These are phyloP conservation scores for Anastrepha obliqua DNA, from an alignment of 1,140 invertebrate species.

Conservation along the genomic window DNA sequence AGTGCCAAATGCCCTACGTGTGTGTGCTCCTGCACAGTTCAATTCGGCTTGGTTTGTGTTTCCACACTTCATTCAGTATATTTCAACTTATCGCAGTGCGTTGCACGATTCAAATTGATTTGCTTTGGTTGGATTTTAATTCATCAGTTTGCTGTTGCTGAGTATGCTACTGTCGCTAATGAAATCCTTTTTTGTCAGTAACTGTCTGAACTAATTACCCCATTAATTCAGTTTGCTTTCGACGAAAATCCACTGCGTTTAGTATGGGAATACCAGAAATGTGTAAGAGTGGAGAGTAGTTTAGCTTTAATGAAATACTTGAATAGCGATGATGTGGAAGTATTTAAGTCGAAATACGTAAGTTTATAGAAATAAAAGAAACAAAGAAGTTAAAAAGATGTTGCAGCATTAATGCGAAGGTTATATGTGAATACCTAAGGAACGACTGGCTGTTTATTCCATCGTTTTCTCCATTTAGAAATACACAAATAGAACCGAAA, in stretches of 20 bases:
- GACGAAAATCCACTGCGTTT: neutral
- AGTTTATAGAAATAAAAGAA: neutral
- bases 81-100: neutral
- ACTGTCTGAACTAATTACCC: conserved; percentile 49
- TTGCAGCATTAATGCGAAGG: no score
- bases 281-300: neutral
- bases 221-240: conserved; percentile 42
- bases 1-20: neutral
- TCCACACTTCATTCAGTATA: neutral
- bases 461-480: no score
- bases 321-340: neutral
- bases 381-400: no score
- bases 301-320: neutral
- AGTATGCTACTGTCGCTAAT: neutral
- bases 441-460: no score
- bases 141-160: neutral
- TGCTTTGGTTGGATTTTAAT: conserved; percentile 13
- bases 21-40: neutral
- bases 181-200: conserved; percentile 23
- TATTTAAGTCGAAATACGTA: neutral
- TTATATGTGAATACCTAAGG: no score
- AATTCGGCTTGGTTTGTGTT: neutral
- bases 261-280: neutral
- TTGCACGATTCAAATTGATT: neutral
- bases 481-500: no score